phyloP scores from a whole-genome alignment of 2,113 vertebrate genomes.

The Rhinogobius similis region DNA sequence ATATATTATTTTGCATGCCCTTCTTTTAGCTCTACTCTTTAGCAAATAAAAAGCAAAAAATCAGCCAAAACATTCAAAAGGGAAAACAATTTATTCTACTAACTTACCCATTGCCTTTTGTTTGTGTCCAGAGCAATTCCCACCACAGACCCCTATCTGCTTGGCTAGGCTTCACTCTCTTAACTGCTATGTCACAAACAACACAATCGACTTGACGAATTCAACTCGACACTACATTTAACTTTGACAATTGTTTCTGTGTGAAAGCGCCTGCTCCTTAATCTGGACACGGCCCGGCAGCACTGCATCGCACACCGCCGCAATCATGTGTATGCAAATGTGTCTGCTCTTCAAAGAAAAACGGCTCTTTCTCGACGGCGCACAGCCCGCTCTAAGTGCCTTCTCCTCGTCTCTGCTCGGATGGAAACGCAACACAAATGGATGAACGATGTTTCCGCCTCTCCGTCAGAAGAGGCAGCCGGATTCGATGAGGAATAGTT shows the following conservation, averaged over 20 bases:
- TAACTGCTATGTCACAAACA: slow-evolving; percentile 37
- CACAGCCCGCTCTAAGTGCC: slow-evolving; percentile 24
- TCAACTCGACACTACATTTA: slow-evolving; percentile 25
- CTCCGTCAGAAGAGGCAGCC: slow-evolving; percentile 16
- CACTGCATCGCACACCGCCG: slow-evolving; percentile 37
- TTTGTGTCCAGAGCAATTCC: not conserved
- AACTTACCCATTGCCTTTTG: not conserved
- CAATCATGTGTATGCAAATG: slow-evolving; percentile 52
- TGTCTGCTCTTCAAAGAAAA: slow-evolving; percentile 45
- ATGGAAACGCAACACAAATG: slow-evolving; percentile 37
- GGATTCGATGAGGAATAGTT: slow-evolving; percentile 33
- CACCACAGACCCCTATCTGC: not conserved
- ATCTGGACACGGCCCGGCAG: slow-evolving; percentile 28
- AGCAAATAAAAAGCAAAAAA: too few relatives aligned
- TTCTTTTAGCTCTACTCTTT: too few relatives aligned
- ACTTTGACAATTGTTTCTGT: slow-evolving; percentile 19
- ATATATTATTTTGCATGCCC: too few relatives aligned
- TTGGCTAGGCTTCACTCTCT: not conserved
- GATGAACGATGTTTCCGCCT: slow-evolving; percentile 35
- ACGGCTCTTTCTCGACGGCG: slow-evolving; percentile 28
- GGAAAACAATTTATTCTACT: too few relatives aligned
- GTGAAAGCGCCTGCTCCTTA: not conserved
- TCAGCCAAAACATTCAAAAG: too few relatives aligned
- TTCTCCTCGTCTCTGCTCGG: slow-evolving; percentile 29
- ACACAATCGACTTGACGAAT: slow-evolving; percentile 34